Base-by-base conservation (phyloP, 2,113 vertebrate species). In the Pholis gunnellus region DNA sequence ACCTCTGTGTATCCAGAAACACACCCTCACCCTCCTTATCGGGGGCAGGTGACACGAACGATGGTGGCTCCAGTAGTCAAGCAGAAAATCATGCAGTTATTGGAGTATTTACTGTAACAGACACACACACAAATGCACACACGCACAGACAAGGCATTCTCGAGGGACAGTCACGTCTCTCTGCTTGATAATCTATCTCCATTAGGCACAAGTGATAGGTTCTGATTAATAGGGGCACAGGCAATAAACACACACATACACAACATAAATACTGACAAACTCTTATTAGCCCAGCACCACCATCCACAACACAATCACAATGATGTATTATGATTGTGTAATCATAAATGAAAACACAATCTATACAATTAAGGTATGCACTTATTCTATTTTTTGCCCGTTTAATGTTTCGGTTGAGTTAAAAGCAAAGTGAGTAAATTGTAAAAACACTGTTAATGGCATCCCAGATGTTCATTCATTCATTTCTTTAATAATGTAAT, bases 181-280 rank as follows among this genome's bases (percentile, higher is more conserved):
- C 72, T 52, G 87, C 89, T 89, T 91, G 81, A 90, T 94, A 89
- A 94, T 94, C 92, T 84, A 86, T 94, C 93, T 94, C 93, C 88
- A 94, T 94, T 93, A 94, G 86, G 71, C 65, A 87, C 73, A 86
- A 91, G 86, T 93, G 92, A 94, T 91, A 86, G 89, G 70, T 86
- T 90, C 81, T 93, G 92, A 93, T 93, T 94, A 94, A 93, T 93
- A 83, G 84, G 73, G 72, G 73, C 82, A 75, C 46, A 78, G 69
- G 81, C 77, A 83, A 89, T 84, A 91, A 89, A 85, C n/a, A 79
- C 78, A 71, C 86, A 87, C 76, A 84, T 40, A 90, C 76, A 85
- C 79, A 86, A 74, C 36, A 71, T 70, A 90, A 63, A 85, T 42
- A 79, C 82, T 77, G 75, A 86, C 72, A 87, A 79, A 93, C 48